These are phyloP conservation scores for Atlantisia rogersi DNA, from an alignment of 2,113 vertebrate species.

Conservation along the genomic window DNA sequence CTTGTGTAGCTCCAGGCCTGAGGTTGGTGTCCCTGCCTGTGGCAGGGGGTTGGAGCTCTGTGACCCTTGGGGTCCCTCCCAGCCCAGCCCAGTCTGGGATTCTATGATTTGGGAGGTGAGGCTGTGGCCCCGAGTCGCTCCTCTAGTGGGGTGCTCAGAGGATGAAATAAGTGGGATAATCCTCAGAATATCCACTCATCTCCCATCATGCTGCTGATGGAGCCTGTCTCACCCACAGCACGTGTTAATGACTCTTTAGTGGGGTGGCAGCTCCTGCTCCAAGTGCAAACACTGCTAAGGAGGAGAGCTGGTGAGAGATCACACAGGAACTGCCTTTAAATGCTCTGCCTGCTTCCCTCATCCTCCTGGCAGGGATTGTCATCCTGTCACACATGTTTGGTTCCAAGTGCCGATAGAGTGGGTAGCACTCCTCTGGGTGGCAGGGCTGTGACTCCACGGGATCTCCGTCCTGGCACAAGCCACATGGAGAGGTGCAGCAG, in stretches of 20 bases:
- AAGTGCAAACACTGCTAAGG: background rate
- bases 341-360: fast-evolving
- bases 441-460: background rate
- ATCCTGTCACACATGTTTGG: fast-evolving
- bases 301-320: background rate
- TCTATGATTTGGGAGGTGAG: no score
- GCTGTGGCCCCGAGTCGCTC: no score
- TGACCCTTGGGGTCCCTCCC: no score
- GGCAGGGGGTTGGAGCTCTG: no score
- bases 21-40: no score
- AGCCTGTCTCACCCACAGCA: fast-evolving
- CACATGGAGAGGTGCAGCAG: background rate
- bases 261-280: background rate
- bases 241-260: fast-evolving
- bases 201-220: fast-evolving
- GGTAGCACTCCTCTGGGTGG: background rate
- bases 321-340: background rate
- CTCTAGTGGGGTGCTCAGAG: background rate
- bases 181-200: fast-evolving
- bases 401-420: fast-evolving
- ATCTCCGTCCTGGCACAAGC: background rate
- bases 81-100: no score
- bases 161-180: no score
- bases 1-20: no score
- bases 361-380: no score